Evolutionary conservation across 2,888 invertebrate species (phyloP).

Genomic region (Agrotis ipsilon): DNA sequence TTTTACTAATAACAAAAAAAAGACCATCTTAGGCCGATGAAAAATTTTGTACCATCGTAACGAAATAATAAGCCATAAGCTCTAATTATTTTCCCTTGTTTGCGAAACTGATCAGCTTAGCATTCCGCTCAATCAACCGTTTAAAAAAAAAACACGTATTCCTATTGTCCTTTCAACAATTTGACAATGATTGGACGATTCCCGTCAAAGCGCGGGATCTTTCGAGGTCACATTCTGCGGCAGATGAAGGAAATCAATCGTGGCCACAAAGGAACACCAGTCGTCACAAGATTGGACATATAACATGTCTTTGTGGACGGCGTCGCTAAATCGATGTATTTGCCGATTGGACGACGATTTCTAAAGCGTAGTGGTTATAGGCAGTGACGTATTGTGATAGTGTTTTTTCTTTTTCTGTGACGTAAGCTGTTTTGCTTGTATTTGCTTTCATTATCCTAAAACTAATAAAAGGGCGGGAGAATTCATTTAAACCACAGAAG

Average conservation of each 20-base stretch:
- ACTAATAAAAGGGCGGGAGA: no score
- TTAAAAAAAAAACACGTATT: slow-evolving; percentile 23
- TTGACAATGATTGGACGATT: slow-evolving; percentile 31
- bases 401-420: no score
- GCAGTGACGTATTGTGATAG: no score
- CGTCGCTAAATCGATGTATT: slow-evolving; percentile 47
- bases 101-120: no score
- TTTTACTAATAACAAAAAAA: no score
- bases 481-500: no score
- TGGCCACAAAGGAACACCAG: slow-evolving; percentile 47
- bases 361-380: slow-evolving; percentile 1
- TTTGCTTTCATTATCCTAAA: no score
- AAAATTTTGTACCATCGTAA: no score
- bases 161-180: slow-evolving; percentile 7
- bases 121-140: neutral
- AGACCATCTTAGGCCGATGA: no score
- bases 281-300: slow-evolving; percentile 60
- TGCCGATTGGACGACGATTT: slow-evolving; percentile 38
- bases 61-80: no score
- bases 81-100: neutral
- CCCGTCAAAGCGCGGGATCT: slow-evolving; percentile 28
- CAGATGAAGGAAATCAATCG: slow-evolving; percentile 58
- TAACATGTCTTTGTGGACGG: slow-evolving; percentile 57
- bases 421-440: no score
- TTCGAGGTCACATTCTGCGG: slow-evolving; percentile 11